Conservation (phyloP, 1,140 invertebrate species). For the Muscidifurax raptorellus region DNA sequence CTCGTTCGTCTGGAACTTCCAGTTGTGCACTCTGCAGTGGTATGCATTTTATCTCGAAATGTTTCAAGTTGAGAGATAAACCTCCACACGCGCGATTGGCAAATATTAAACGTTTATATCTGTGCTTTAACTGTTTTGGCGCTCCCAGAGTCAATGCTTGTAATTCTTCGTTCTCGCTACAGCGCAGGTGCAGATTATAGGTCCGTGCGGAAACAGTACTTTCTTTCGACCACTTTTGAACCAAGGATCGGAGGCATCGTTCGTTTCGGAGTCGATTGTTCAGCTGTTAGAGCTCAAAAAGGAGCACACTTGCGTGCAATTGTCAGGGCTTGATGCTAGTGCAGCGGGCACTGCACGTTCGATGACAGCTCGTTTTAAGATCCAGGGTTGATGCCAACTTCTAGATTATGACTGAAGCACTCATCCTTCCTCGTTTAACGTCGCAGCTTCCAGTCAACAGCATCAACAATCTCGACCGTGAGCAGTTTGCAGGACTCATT, state of each 20-base stretch:
- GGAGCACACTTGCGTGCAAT: too few relatives aligned
- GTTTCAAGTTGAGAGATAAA: neutral
- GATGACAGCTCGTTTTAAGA: neutral
- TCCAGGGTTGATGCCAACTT: neutral
- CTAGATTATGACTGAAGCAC: neutral
- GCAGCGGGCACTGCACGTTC: neutral
- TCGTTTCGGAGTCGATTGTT: neutral
- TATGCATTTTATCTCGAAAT: too few relatives aligned
- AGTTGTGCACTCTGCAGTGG: neutral
- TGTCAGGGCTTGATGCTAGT: neutral
- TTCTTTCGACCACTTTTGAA: neutral
- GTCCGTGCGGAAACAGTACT: neutral
- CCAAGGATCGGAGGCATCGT: conserved; percentile 7
- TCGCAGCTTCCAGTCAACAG: neutral
- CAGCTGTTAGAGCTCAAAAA: too few relatives aligned
- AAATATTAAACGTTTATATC: neutral
- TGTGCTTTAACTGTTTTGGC: neutral
- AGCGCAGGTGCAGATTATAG: neutral
- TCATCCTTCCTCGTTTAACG: conserved; percentile 39
- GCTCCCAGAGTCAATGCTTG: neutral
- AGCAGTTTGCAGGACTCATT: too few relatives aligned
- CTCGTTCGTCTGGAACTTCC: neutral
- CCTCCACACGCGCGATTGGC: neutral
- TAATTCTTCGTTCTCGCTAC: neutral
- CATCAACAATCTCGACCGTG: neutral